A percentile compares a stretch with the other conserved stretches of the same genome.
Evolutionary conservation across 2,797 vertebrate genomes (phyloP).

Genomic region (Hypotaenidia philippensis): DNA sequence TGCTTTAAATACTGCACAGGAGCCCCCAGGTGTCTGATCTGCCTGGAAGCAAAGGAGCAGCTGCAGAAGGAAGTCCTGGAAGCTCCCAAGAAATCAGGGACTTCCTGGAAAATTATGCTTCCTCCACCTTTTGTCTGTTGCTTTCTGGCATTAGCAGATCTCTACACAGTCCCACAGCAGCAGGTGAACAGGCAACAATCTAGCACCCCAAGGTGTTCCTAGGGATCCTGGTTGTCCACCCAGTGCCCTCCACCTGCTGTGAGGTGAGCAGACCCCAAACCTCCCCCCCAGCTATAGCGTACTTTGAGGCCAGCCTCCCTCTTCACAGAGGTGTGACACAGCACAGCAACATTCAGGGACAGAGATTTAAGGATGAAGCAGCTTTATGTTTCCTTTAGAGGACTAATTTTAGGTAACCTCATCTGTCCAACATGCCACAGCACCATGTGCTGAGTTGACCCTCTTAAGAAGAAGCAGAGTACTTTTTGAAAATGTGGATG

Average conservation of each 20-base stretch:
- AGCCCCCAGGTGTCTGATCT: neutral
- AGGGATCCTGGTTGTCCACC: accelerated
- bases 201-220: neutral
- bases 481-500: neutral
- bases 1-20: neutral
- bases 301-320: neutral
- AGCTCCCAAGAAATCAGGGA: neutral
- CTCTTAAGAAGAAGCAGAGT: neutral
- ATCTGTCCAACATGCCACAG: neutral
- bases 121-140: neutral
- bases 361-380: neutral
- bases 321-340: neutral
- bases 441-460: neutral
- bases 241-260: accelerated
- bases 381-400: neutral
- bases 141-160: neutral
- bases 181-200: neutral
- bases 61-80: neutral
- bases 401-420: neutral
- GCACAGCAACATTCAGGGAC: neutral
- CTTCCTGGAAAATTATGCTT: accelerated
- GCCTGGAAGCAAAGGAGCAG: neutral
- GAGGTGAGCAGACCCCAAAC: neutral
- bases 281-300: neutral
- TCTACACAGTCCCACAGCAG: neutral